Percentiles rank a stretch among this genome's conserved stretches.
Evolutionary conservation across 2,797 vertebrate genomes (phyloP).

Genomic region (Oryzias sinensis): DNA sequence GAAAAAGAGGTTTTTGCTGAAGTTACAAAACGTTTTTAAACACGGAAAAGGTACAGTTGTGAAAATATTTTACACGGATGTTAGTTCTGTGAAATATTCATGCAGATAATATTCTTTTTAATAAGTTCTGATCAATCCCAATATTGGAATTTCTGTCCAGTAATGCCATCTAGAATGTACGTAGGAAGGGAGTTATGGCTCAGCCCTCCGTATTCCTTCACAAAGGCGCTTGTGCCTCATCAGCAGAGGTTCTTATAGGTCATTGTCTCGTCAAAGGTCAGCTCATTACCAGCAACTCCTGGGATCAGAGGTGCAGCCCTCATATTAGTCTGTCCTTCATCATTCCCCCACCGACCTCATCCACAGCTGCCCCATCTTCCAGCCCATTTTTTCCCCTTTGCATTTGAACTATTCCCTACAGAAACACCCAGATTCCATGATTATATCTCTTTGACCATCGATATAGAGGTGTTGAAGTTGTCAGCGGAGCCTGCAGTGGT

Average conservation of each 20-base stretch:
- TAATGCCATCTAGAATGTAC: background rate
- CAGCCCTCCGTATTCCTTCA: slow-evolving; percentile 2
- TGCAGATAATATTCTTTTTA: no score
- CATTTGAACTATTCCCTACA: slow-evolving; percentile 20
- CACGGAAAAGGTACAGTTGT: no score
- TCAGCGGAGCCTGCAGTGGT: slow-evolving; percentile 47
- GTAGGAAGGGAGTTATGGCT: slow-evolving; percentile 13
- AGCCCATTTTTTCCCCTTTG: slow-evolving; percentile 44
- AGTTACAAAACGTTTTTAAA: no score
- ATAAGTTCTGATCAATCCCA: no score
- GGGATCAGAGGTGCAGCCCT: slow-evolving; percentile 61
- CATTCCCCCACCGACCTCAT: slow-evolving; percentile 64
- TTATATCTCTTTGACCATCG: slow-evolving; percentile 63
- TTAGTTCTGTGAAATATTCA: no score
- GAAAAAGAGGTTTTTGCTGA: no score
- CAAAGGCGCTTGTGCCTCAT: slow-evolving; percentile 28
- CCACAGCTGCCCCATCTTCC: slow-evolving; percentile 52
- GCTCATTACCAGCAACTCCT: slow-evolving; percentile 60
- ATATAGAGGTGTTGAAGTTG: slow-evolving; percentile 62
- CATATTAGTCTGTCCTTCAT: slow-evolving; percentile 57
- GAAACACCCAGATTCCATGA: slow-evolving; percentile 53
- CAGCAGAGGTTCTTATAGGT: slow-evolving; percentile 46
- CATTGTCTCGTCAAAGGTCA: slow-evolving; percentile 53
- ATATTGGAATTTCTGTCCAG: no score
- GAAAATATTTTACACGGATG: no score